These are phyloP conservation scores for Hypena proboscidalis DNA, from an alignment of 2,888 invertebrate species.

Conservation along the genomic window DNA sequence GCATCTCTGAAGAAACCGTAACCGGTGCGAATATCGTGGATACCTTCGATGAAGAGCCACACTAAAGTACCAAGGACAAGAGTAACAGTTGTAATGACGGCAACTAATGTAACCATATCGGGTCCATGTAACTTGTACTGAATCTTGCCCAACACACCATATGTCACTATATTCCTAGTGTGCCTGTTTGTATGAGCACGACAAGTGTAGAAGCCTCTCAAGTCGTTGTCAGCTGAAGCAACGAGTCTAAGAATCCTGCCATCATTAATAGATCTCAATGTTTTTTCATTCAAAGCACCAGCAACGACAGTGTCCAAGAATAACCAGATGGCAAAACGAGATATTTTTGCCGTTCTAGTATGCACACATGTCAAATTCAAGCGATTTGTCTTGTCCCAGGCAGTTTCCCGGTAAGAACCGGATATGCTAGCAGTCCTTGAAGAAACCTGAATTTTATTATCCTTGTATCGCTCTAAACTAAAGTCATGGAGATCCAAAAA, in stretches of 20 bases:
- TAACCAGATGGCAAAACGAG: constrained; percentile 65
- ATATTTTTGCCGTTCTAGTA: constrained; percentile 52
- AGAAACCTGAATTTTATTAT: constrained; percentile 64
- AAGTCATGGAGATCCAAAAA: constrained; percentile 64
- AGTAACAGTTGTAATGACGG: constrained; percentile 63
- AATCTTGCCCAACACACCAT: constrained; percentile 70
- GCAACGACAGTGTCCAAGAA: constrained; percentile 62
- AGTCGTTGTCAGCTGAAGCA: constrained; percentile 61
- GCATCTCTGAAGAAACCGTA: constrained; percentile 76
- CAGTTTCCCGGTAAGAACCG: constrained; percentile 71
- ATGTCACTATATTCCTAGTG: constrained; percentile 71
- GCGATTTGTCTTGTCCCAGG: constrained; percentile 68
- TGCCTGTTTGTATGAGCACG: constrained; percentile 60
- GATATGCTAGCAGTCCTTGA: constrained; percentile 74
- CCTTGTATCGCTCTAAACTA: constrained; percentile 61
- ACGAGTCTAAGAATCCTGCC: constrained; percentile 67
- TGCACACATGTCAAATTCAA: constrained; percentile 76
- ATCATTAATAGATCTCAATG: constrained; percentile 60
- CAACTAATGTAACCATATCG: constrained; percentile 63
- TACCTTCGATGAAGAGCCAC: constrained; percentile 70
- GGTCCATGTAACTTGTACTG: constrained; percentile 60
- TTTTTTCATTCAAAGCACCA: constrained; percentile 46
- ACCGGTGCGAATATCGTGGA: constrained; percentile 69
- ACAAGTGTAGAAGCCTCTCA: constrained; percentile 76
- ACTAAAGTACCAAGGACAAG: constrained; percentile 63